Conservation (phyloP, 2,113 vertebrate genomes). For the Ageneiosus marmoratus region DNA sequence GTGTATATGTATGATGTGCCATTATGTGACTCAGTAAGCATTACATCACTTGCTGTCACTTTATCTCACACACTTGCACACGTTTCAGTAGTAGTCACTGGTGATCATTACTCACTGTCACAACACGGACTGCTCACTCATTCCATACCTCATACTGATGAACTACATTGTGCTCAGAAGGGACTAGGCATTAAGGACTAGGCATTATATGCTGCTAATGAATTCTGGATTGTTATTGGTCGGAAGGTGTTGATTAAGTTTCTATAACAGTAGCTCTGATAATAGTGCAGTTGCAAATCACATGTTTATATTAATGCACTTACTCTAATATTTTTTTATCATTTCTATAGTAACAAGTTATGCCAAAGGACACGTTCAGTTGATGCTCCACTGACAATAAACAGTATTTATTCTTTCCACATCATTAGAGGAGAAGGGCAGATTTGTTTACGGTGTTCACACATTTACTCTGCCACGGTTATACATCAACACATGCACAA, state of each 20-base stretch:
- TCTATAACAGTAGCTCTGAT: background rate
- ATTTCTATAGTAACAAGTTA: background rate
- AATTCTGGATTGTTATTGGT: background rate
- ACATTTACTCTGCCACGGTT: background rate
- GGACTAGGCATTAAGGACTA: background rate
- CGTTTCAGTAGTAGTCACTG: no score
- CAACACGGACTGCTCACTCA: no score
- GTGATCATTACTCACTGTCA: no score
- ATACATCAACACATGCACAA: background rate
- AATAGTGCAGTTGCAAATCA: background rate
- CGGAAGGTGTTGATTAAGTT: background rate
- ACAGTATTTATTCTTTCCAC: background rate
- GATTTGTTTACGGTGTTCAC: background rate
- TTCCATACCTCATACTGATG: no score
- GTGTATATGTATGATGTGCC: conserved; percentile 58
- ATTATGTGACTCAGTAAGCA: conserved; percentile 70
- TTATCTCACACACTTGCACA: conserved; percentile 49
- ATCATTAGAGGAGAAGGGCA: background rate
- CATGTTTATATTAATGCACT: background rate
- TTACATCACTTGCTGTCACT: conserved; percentile 76
- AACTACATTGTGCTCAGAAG: no score
- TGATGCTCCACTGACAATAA: no score
- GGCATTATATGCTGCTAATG: background rate
- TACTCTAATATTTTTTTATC: background rate
- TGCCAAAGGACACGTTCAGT: background rate